Evolutionary conservation across 2,888 invertebrate genomes (phyloP).

Genomic region (Platerodrilus igneus): DNA sequence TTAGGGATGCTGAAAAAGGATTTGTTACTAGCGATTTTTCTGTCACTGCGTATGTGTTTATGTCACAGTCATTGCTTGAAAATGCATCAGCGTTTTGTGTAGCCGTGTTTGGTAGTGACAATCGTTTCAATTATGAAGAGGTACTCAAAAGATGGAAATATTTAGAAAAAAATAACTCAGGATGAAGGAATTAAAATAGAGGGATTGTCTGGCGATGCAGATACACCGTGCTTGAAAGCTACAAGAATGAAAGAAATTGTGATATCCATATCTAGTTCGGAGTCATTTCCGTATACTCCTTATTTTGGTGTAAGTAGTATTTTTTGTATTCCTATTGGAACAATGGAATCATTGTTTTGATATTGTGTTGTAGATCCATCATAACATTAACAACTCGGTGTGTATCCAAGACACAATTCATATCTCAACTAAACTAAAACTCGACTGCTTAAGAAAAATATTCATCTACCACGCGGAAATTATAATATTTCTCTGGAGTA

Average conservation of each 20-base stretch:
- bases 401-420: conserved; percentile 6
- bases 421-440: conserved; percentile 13
- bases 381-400: too few relatives aligned
- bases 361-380: too few relatives aligned
- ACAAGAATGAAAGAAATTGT: conserved; percentile 16
- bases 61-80: conserved; percentile 9
- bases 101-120: conserved; percentile 9
- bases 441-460: conserved; percentile 9
- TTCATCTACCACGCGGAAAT: conserved; percentile 10
- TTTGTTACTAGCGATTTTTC: too few relatives aligned
- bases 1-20: too few relatives aligned
- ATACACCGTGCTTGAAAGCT: conserved; percentile 24
- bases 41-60: conserved; percentile 12
- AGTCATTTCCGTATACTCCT: too few relatives aligned
- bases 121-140: conserved; percentile 7
- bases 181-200: conserved; percentile 5
- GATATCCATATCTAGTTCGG: conserved; percentile 2
- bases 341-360: too few relatives aligned
- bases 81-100: conserved; percentile 6
- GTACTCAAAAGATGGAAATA: conserved; percentile 6
- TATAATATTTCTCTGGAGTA: conserved; percentile 1
- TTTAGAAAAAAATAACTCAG: not conserved
- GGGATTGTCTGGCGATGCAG: conserved; percentile 26
- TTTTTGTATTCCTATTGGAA: too few relatives aligned
- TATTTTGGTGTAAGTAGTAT: too few relatives aligned